Evolutionary conservation across 2,797 vertebrate species (phyloP).

Genomic region (Lutjanus argentimaculatus): DNA sequence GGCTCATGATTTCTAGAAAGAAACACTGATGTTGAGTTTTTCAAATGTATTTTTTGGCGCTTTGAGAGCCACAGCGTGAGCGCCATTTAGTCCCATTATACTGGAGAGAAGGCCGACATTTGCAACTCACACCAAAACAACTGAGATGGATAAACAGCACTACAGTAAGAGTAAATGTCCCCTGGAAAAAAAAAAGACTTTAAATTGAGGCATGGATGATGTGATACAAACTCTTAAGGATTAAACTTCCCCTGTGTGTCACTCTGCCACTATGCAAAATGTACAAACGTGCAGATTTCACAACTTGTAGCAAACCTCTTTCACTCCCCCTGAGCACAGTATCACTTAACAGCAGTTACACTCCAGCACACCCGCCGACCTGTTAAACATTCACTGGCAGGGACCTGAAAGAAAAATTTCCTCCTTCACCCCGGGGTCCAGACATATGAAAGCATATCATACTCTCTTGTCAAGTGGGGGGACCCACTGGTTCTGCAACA

Average conservation of each 20-base stretch:
- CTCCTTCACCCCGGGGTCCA: conserved; percentile 52
- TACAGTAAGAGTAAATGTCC: no score
- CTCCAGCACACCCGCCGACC: conserved; percentile 26
- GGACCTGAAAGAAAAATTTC: conserved; percentile 51
- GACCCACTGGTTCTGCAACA: conserved; percentile 56
- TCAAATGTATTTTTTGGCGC: no score
- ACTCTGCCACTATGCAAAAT: conserved; percentile 1
- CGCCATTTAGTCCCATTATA: no score
- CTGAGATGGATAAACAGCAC: no score
- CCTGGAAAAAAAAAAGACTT: no score
- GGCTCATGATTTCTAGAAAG: no score
- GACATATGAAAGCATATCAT: conserved; percentile 59
- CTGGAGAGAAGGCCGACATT: no score
- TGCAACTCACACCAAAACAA: no score
- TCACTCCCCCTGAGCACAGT: conserved; percentile 22
- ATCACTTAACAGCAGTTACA: conserved; percentile 48
- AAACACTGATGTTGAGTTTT: no score
- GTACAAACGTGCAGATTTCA: conserved; percentile 7
- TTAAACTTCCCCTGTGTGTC: not conserved
- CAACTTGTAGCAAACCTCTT: conserved; percentile 15
- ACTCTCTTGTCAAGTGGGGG: conserved; percentile 40
- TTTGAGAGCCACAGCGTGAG: no score
- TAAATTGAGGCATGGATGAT: not conserved
- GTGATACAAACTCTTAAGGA: not conserved
- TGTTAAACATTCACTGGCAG: conserved; percentile 47